Evolutionary conservation across 2,113 vertebrate genomes (phyloP).

Genomic region (Lutjanus erythropterus): DNA sequence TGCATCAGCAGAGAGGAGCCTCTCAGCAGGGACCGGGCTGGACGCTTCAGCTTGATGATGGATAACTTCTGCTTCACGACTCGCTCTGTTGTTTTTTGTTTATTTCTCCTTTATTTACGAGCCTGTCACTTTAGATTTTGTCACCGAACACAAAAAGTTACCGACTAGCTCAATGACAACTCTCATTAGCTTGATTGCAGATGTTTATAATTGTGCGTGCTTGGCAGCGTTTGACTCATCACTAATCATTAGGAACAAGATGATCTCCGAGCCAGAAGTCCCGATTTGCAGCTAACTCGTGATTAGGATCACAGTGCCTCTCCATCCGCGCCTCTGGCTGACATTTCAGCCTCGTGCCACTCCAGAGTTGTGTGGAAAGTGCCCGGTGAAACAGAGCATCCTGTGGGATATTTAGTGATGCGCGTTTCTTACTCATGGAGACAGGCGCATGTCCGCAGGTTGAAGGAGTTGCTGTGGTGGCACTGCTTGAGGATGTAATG

Average conservation of each 20-base stretch:
- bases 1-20: constrained; percentile 66
- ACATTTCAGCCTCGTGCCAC: constrained; percentile 67
- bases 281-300: constrained; percentile 36
- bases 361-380: constrained; percentile 30
- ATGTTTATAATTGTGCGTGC: constrained; percentile 52
- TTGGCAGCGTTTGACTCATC: constrained; percentile 58
- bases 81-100: constrained; percentile 49
- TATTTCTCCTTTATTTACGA: constrained; percentile 54
- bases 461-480: constrained; percentile 53
- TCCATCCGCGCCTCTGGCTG: constrained; percentile 53
- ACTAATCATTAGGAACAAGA: constrained; percentile 53
- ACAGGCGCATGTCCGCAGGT: constrained; percentile 63
- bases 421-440: constrained; percentile 56
- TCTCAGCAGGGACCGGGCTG: constrained; percentile 68
- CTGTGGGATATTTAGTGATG: constrained; percentile 66
- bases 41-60: constrained; percentile 68
- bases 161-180: constrained; percentile 32
- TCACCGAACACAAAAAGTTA: constrained; percentile 47
- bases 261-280: constrained; percentile 24
- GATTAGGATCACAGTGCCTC: constrained; percentile 57
- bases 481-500: constrained; percentile 65
- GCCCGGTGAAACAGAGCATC: constrained; percentile 54
- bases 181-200: constrained; percentile 67
- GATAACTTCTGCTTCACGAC: constrained; percentile 65
- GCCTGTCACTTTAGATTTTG: constrained; percentile 51